phyloP scores from a whole-genome alignment of 2,888 invertebrate genomes.

The Dynastes maya region DNA sequence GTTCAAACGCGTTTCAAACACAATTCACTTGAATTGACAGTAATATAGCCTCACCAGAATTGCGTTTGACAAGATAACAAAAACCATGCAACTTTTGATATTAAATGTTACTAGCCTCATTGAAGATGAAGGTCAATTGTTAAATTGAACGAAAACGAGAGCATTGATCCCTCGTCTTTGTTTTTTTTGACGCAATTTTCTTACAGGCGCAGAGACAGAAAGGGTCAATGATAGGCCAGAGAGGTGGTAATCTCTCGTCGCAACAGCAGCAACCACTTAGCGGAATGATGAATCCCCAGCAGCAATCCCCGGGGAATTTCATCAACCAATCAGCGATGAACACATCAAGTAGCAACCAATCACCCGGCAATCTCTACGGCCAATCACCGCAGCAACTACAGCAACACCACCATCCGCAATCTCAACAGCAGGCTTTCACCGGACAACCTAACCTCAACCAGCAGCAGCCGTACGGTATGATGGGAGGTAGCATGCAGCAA shows the following conservation, averaged over 20 bases:
- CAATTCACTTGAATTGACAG: no score
- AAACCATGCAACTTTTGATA: no score
- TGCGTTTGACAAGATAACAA: no score
- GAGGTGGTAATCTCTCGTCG: constrained; percentile 69
- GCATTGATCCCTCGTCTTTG: neutral
- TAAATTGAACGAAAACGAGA: neutral
- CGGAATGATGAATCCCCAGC: constrained; percentile 8
- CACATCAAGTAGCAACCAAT: constrained; percentile 58
- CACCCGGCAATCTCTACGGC: constrained; percentile 53
- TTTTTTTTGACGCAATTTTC: constrained; percentile 29
- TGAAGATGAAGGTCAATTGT: no score
- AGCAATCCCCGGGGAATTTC: constrained; percentile 55
- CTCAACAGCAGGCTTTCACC: constrained; percentile 45
- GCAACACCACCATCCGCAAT: constrained; percentile 60
- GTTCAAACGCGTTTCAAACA: no score
- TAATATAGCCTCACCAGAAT: no score
- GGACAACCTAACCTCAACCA: constrained; percentile 31
- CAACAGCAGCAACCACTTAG: constrained; percentile 61
- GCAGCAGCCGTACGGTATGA: constrained; percentile 49
- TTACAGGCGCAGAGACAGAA: constrained; percentile 75
- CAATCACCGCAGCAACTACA: constrained; percentile 59
- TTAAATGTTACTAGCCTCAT: no score
- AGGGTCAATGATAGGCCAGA: constrained; percentile 74
- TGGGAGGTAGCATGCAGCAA: constrained; percentile 52
- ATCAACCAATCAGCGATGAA: constrained; percentile 16